phyloP scores from a whole-genome alignment of 2,797 vertebrate species.

The Clarias platycephalus region DNA sequence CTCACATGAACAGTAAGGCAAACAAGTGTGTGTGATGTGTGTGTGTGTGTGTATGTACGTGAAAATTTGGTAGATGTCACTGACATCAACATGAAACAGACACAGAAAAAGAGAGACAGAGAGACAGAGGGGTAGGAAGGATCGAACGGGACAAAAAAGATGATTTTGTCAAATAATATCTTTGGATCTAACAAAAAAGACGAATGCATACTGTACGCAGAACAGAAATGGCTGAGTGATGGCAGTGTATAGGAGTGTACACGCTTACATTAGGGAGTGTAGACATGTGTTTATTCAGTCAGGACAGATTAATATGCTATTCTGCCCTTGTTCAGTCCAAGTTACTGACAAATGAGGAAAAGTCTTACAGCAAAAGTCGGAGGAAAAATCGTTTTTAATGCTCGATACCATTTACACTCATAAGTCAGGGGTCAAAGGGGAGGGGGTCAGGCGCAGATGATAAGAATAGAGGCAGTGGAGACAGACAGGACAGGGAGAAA shows the following conservation, averaged over 20 bases:
- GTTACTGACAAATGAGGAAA: not conserved
- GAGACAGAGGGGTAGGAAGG: not conserved
- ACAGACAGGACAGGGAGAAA: slow-evolving; percentile 25
- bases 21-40: not conserved
- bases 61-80: slow-evolving; percentile 30
- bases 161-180: not conserved
- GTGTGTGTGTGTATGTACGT: slow-evolving; percentile 10
- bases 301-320: not conserved
- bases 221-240: not conserved
- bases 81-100: slow-evolving; percentile 7
- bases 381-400: not conserved
- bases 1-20: not conserved
- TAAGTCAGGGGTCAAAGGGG: slow-evolving; percentile 43
- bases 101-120: slow-evolving; percentile 14
- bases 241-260: not conserved
- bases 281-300: not conserved
- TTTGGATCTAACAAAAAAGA: slow-evolving; percentile 9
- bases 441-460: slow-evolving; percentile 24
- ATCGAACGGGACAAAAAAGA: not conserved
- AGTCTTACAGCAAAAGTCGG: not conserved
- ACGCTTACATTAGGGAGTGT: slow-evolving; percentile 10
- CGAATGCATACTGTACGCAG: not conserved
- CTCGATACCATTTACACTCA: slow-evolving; percentile 11
- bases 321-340: not conserved
- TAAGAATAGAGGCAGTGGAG: slow-evolving; percentile 33